Evolutionary conservation across 2,797 vertebrate genomes (phyloP), one percentile per base, ranked within the genome.

Genomic region (Thalassophryne amazonica): DNA sequence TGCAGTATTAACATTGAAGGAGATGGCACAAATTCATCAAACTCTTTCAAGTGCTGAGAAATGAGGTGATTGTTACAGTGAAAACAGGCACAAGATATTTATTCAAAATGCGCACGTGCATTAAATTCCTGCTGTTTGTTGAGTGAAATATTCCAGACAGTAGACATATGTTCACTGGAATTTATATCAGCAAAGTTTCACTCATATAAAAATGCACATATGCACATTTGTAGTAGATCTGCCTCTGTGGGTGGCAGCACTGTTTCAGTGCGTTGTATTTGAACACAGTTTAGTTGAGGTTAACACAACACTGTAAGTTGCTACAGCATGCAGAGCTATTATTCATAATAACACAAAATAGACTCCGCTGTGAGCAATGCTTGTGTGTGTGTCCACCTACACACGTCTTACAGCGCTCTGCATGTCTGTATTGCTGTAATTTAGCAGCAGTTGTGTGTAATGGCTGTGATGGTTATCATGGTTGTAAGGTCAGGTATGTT

Each of bases 401-500:
- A 23, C 45, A 33, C 61, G 57, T 73, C 65, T 37, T 46, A 11
- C 43, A 33, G 27, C 30, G 24, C 35, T 34, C 31, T 52, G 27
- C 20, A 13, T 59, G 46, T 50, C 21, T 60, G 20, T 55, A 41
- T 72, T 59, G 57, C 64, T 51, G 53, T 76, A 83, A 89, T 84
- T 81, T 78, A 77, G 72, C 70, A 78, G 71, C 75, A 69, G 66
- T 70, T 86, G 75, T 62, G 62, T 81, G 64, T 88, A 87, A 86
- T 84, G 62, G 77, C 64, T 73, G 60, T 73, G 86, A 90, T 86
- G 70, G 83, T 74, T 82, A 85, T 84, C 84, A 46, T 67, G 66
- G 70, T 68, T 29, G 56, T 19, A 56, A 73, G 81, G 84, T 87
- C 79, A 75, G 75, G 69, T 77, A 51, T 46, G 82, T 81, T 81